Evolutionary conservation across 2,888 invertebrate genomes (phyloP), one percentile per base, ranked within the genome.

Genomic region (Trissoscelio sp.): DNA sequence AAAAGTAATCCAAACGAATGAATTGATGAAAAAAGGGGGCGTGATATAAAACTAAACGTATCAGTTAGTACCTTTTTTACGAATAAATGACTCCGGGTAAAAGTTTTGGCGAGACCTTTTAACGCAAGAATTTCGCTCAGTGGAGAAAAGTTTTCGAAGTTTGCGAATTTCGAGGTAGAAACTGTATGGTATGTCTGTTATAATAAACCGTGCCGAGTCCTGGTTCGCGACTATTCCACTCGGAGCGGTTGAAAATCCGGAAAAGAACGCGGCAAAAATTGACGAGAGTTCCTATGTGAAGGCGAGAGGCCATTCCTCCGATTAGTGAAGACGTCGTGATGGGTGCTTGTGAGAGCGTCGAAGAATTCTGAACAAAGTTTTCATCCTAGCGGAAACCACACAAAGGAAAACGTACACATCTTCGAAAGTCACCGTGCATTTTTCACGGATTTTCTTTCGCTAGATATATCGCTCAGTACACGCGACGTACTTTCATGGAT

Each of bases 291-390:
- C 44, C 58, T 44, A 37, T 31, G 46, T 28, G 77, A 64, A 73
- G 66, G 53, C 46, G 58, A 64, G 73, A 57, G 69, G 79, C 69
- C 37, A 73, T 78, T 81, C 70, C 53, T 70, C 64, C 81, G 81
- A 78, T 81, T 75, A 78, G 81, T 64, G 64, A 73, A 75, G 69
- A 69, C 69, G 62, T 77, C 64, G 73, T 53, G 73, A 81, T 73
- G 73, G 73, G 79, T 79, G 73, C 69, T 73, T 53, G 66, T 46
- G 44, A 58, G 67, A 79, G 67, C 39, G 34, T 34, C 31, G 66
- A 67, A 60, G 31, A 73, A 73, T 73, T 79, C 39, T 37, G 28
- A 79, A 79, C 66, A 67, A 79, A 79, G 60, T 64, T 79, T 79
- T 48, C 55, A 72, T 51, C 44, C 22, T 18, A 28, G 24, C 58